Conservation (phyloP, 2,113 vertebrate species). For the Brachyistius frenatus region DNA sequence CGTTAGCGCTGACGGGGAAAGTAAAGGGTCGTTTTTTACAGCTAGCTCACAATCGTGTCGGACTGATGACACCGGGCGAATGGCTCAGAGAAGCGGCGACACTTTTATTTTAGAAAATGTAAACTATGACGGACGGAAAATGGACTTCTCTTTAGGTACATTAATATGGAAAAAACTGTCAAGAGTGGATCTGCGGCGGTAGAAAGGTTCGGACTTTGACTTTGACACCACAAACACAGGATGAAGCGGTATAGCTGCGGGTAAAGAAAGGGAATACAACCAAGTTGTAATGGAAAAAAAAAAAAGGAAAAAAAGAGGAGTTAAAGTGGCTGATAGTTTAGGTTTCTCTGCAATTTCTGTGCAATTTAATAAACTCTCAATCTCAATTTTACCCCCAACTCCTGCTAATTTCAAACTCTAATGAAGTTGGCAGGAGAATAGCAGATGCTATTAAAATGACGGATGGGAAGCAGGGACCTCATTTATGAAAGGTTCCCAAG, state of each 20-base stretch:
- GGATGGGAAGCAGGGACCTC: constrained; percentile 66
- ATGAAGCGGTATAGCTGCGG: neutral
- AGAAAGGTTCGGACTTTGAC: too few relatives aligned
- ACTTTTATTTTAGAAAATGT: neutral
- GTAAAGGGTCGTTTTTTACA: constrained; percentile 9
- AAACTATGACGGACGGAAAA: neutral
- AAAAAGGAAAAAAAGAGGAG: neutral
- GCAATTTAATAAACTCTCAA: constrained; percentile 61
- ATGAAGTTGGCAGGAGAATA: constrained; percentile 67
- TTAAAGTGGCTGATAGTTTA: constrained; percentile 1
- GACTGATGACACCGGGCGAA: neutral
- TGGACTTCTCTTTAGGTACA: too few relatives aligned
- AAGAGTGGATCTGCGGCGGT: too few relatives aligned
- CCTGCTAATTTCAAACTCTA: constrained; percentile 63
- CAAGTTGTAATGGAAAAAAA: neutral
- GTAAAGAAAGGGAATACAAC: constrained; percentile 11
- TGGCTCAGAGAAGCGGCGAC: neutral
- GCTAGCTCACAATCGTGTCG: neutral
- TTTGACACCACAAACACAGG: too few relatives aligned
- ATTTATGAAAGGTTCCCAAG: constrained; percentile 62
- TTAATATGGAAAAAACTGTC: too few relatives aligned
- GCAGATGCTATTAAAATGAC: constrained; percentile 71
- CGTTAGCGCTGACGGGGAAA: neutral
- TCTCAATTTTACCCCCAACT: constrained; percentile 64
- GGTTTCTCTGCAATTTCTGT: constrained; percentile 28